phyloP scores from a whole-genome alignment of 1,140 invertebrate species.

The Zaprionus tsacasi region DNA sequence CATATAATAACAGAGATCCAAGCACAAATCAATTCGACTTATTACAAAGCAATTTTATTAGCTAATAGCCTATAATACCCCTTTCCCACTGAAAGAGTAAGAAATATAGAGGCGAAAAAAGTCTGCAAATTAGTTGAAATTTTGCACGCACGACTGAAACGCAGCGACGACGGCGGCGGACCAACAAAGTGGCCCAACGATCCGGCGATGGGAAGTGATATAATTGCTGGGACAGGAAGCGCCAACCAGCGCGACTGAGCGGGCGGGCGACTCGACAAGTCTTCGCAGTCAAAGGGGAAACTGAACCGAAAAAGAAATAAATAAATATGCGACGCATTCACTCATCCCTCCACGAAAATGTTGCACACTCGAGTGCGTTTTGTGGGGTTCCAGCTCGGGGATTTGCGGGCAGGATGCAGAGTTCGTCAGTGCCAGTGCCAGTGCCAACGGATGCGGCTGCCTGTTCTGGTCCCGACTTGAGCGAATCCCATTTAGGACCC shows the following conservation, averaged over 20 bases:
- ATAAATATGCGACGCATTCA: slow-evolving; percentile 59
- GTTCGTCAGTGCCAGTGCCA: neutral
- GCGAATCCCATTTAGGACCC: neutral
- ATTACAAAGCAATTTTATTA: neutral
- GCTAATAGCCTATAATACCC: neutral
- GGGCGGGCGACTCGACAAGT: slow-evolving; percentile 48
- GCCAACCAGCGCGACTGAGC: slow-evolving; percentile 70
- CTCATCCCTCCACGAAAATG: slow-evolving; percentile 53
- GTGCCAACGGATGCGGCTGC: slow-evolving; percentile 12
- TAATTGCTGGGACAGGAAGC: slow-evolving; percentile 79
- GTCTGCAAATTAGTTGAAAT: slow-evolving; percentile 75
- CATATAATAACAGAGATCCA: neutral
- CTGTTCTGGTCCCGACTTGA: slow-evolving; percentile 5
- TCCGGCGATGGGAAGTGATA: slow-evolving; percentile 72
- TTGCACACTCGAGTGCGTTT: slow-evolving; percentile 73
- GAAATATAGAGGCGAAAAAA: slow-evolving; percentile 3
- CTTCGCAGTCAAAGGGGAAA: neutral
- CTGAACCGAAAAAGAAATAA: slow-evolving; percentile 22
- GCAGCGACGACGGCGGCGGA: slow-evolving; percentile 24
- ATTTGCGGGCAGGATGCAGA: slow-evolving; percentile 15
- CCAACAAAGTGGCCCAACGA: slow-evolving; percentile 36
- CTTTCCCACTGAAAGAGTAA: neutral
- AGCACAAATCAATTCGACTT: neutral
- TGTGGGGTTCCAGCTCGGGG: slow-evolving; percentile 3
- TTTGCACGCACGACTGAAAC: slow-evolving; percentile 74